Evolutionary conservation across 2,113 vertebrate species (phyloP), one percentile per base, ranked within the genome.

Genomic region (Ceyx melanurus): DNA sequence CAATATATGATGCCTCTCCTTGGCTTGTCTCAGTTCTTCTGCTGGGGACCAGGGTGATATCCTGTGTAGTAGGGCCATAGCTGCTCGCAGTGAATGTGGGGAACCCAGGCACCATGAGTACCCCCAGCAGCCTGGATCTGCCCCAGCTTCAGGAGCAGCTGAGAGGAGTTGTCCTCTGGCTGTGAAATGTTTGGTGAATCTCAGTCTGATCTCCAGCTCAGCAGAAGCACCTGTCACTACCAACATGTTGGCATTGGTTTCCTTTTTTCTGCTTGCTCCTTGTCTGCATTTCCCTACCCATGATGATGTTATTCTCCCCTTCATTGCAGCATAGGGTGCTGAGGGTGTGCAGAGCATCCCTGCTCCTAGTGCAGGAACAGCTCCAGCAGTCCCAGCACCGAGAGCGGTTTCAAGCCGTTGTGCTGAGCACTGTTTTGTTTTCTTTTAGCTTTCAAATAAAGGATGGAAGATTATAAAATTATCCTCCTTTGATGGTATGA

Each of bases 401-500:
- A 5, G 3, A 12, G 46, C 7, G 9, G 21, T 46, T 50, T 31
- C 37, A 56, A 82, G 86, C 82, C 86, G 28, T 79, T 95, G 67
- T 40, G 54, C 70, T 29, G 43, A 89, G 65, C 54, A 21, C 46
- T 4, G 11, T 81, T 78, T 78, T 83, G 85, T 50, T 93, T 86
- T 76, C 37, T 85, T 91, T 94, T 80, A 87, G 88, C 94, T 95
- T 81, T 89, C 90, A 71, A 92, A 90, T 65, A 82, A 92, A 89
- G n/a, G 88, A 45, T 19, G 33, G 93, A 51, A 89, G 88, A 94
- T 95, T 78, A 94, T 96, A 80, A 95, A 96, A 96, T 93, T 92
- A 93, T 78, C 87, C 68, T 91, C 95, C 96, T 96, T 97, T 96
- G 97, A 97, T 96, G 75, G 74, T 81, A 89, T 8, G 65, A 95